A percentile compares a stretch with the other conserved stretches of the same genome.
These are phyloP conservation scores for Rhinichthys klamathensis DNA, from an alignment of 2,113 vertebrate species.

Conservation along the genomic window DNA sequence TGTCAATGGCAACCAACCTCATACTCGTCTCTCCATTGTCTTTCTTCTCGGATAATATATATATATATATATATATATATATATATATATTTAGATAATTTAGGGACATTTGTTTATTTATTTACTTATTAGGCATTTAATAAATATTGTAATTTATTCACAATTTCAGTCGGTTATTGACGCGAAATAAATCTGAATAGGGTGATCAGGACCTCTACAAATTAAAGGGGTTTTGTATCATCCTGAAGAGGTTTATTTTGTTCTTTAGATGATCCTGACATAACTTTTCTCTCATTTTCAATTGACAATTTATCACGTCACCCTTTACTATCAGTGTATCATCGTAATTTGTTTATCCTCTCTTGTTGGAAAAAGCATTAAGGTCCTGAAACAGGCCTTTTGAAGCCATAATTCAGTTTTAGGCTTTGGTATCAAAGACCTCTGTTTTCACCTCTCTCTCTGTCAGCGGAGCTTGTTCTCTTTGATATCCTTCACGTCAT, in stretches of 20 bases:
- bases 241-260: neutral
- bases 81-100: neutral
- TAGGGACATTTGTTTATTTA: neutral
- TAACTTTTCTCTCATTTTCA: neutral
- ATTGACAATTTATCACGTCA: neutral
- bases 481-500: conserved; percentile 43
- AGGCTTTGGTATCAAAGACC: conserved; percentile 16
- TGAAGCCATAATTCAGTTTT: neutral
- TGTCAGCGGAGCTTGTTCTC: conserved; percentile 28
- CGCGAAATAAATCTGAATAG: neutral
- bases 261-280: neutral
- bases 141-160: neutral
- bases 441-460: neutral
- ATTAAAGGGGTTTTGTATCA: neutral
- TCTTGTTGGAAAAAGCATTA: neutral
- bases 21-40: neutral
- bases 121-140: neutral
- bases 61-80: too few species aligned
- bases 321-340: neutral
- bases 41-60: neutral
- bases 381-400: neutral
- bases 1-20: neutral
- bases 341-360: neutral
- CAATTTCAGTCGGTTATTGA: too few species aligned
- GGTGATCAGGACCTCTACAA: neutral